Percentiles rank a stretch among this genome's conserved stretches.
phyloP scores from a whole-genome alignment of 1,140 invertebrate genomes.

The Diabrotica virgifera region DNA sequence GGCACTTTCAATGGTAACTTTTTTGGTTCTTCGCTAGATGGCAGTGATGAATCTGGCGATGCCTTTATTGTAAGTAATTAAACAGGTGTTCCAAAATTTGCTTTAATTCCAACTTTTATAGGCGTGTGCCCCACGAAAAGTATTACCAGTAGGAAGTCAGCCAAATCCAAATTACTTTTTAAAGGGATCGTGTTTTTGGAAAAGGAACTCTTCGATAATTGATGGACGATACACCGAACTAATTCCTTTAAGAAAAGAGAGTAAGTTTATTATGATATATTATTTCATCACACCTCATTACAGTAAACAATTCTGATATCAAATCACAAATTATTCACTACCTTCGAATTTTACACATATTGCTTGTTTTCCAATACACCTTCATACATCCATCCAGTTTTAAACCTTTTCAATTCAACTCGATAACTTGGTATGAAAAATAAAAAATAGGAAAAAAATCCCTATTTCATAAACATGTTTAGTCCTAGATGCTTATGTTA shows the following conservation, averaged over 20 bases:
- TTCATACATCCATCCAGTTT: too few relatives aligned
- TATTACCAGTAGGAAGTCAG: neutral
- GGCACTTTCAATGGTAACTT: neutral
- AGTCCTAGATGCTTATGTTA: too few relatives aligned
- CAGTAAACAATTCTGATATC: too few relatives aligned
- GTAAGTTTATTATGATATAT: neutral
- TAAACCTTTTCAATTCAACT: too few relatives aligned
- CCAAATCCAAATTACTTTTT: neutral
- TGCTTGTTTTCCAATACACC: too few relatives aligned
- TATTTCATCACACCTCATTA: too few relatives aligned
- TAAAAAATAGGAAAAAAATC: too few relatives aligned
- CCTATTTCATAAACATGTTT: too few relatives aligned
- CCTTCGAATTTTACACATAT: too few relatives aligned
- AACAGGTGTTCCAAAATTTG: neutral
- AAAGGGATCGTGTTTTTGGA: neutral
- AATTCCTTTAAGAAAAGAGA: neutral
- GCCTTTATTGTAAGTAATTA: neutral
- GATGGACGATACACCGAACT: neutral
- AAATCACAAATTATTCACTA: too few relatives aligned
- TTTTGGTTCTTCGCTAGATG: neutral
- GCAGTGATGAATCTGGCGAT: neutral
- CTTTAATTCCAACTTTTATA: neutral
- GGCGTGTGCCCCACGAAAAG: neutral
- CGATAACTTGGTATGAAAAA: too few relatives aligned
- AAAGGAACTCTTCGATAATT: neutral